Evolutionary conservation across 2,888 invertebrate genomes (phyloP).

Genomic region (Quadroppia sp.): DNA sequence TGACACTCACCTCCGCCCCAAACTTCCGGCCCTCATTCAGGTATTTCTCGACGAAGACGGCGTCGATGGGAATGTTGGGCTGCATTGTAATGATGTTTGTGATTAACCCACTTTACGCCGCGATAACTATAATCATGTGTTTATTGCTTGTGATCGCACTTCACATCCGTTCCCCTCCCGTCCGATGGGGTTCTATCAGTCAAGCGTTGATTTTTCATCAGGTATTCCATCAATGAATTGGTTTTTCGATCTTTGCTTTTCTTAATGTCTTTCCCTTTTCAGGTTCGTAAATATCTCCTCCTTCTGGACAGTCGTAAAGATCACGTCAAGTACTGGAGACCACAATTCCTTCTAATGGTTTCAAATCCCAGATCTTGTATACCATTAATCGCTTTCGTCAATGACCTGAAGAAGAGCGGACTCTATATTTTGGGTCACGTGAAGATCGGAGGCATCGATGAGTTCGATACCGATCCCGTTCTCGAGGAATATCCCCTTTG

Average conservation of each 20-base stretch:
- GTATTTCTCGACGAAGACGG: conserved; percentile 92
- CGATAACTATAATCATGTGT: conserved; percentile 78
- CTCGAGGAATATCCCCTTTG: conserved; percentile 77
- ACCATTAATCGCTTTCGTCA: conserved; percentile 92
- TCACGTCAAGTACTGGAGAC: conserved; percentile 99
- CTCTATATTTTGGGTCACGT: conserved; percentile 84
- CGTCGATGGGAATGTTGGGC: conserved; percentile 76
- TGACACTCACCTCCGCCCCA: conserved; percentile 95
- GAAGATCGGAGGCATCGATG: conserved; percentile 58
- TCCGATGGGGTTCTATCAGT: conserved; percentile 93
- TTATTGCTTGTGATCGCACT: conserved; percentile 77
- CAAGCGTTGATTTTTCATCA: conserved; percentile 99
- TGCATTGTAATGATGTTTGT: conserved; percentile 90
- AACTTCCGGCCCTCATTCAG: conserved; percentile 97
- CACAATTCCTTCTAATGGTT: conserved; percentile 88
- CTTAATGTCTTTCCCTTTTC: conserved; percentile 40
- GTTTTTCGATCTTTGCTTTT: background rate
- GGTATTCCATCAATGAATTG: conserved; percentile 56
- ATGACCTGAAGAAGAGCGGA: conserved; percentile 89
- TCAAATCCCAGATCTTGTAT: conserved; percentile 83
- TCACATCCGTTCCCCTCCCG: conserved; percentile 77
- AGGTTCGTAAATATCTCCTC: conserved; percentile 90
- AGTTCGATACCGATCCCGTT: conserved; percentile 63
- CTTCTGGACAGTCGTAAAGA: conserved; percentile 92
- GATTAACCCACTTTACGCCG: conserved; percentile 83